Percentiles rank a stretch among this genome's conserved stretches.
phyloP scores from a whole-genome alignment of 2,888 invertebrate genomes.

The Willowsia nigromaculata region DNA sequence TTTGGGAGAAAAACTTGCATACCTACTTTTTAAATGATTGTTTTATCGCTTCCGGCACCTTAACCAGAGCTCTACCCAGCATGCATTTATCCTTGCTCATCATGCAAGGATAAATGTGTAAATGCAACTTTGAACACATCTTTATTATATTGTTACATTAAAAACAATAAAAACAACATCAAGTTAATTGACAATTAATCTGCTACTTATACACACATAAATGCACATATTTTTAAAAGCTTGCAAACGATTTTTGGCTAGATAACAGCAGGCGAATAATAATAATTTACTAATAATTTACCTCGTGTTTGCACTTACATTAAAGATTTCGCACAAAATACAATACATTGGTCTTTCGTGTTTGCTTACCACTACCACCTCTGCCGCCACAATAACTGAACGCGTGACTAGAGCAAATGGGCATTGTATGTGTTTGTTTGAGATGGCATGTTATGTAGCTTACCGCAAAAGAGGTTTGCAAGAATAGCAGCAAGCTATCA shows the following conservation, averaged over 20 bases:
- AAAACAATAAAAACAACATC: background rate
- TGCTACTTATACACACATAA: background rate
- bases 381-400: background rate
- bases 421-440: background rate
- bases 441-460: no score
- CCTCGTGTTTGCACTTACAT: background rate
- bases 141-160: background rate
- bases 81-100: background rate
- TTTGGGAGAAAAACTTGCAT: no score
- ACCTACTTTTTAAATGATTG: no score
- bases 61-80: no score
- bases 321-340: no score
- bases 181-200: background rate
- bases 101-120: background rate
- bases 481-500: background rate
- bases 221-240: background rate
- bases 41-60: no score
- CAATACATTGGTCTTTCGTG: background rate
- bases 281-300: background rate
- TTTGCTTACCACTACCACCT: background rate
- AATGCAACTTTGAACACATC: background rate
- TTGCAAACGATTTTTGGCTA: background rate
- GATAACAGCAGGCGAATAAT: background rate
- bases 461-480: background rate
- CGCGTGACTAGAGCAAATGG: background rate